Evolutionary conservation across 35 echinoderm and acorn worm genomes (phyloP), one percentile per base, ranked within the genome.

Genomic region (Ophioderma brevispina): DNA sequence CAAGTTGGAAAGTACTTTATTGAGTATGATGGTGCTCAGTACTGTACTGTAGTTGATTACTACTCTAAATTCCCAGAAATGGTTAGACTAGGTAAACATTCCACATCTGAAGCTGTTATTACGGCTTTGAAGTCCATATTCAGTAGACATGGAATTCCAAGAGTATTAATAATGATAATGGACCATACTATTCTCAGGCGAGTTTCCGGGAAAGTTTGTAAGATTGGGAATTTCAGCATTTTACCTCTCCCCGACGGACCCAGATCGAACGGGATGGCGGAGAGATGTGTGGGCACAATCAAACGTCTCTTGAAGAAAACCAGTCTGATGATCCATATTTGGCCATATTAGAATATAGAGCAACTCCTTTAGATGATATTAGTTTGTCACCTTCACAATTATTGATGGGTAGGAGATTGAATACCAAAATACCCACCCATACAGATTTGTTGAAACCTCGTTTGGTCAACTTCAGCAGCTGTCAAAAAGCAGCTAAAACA

Each of bases 1-100:
- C 88, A 91, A 70, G 85, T 91, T 49, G 84, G 84, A 8, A 78
- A 75, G 25, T 84, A 95, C 75, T n/a, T 95, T 17, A 91, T 95
- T 86, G 21, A 81, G 32, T 36, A 52, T 79, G 32, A 87, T n/a
- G n/a, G 49, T 55, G 76, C 37, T 13, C 78, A 91, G 25, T 91
- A 88, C 56, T 32, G 87, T 13, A 13, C 78, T 19, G 87, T 42
- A 33, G 89, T 87, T 39, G 84, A 88, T 34, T 91, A 92, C n/a
- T 88, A 77, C 79, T 95, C 89, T 36, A 55, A 32, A 2, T 95
- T 87, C 38, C 75, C 76, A 52, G 93, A 95, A 39, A 91, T 91
- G 36, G 84, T 76, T 63, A 79, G 32, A 42, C 88, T 0, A 0
- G 23, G 1, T 38, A 88, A n/a, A 3, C 82, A 78, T 11, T 41